These are phyloP conservation scores for Struthidea cinerea DNA, from an alignment of 2,113 vertebrate genomes.

Conservation along the genomic window DNA sequence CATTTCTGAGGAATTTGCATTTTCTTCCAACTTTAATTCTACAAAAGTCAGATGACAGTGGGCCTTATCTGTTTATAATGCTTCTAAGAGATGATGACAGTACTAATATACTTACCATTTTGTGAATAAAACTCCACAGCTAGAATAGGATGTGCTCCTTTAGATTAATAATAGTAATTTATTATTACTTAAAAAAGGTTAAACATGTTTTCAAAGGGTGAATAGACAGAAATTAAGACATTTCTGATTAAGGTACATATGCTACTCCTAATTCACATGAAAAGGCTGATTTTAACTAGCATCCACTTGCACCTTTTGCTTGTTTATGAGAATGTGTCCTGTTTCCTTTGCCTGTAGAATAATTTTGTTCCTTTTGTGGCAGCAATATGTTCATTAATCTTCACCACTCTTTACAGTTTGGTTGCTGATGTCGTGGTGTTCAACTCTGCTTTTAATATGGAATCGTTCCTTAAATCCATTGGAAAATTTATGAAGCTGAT, in stretches of 20 bases:
- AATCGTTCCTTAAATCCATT: conserved; percentile 90
- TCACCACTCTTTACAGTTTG: conserved; percentile 73
- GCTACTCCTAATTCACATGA: neutral
- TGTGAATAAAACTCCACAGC: neutral
- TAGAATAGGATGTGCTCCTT: neutral
- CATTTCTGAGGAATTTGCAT: neutral
- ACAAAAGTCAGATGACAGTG: neutral
- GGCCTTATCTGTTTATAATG: neutral
- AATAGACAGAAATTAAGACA: neutral
- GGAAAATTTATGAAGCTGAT: conserved; percentile 88
- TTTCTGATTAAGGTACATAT: neutral
- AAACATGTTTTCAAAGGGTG: neutral
- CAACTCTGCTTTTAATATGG: conserved; percentile 93
- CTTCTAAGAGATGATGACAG: neutral
- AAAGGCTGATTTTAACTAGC: neutral
- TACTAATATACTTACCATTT: neutral
- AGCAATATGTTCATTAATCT: neutral
- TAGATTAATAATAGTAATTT: neutral
- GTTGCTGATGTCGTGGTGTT: conserved; percentile 88
- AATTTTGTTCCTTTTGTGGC: neutral
- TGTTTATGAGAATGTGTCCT: neutral
- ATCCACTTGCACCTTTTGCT: neutral
- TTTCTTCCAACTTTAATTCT: neutral
- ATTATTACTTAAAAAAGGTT: neutral
- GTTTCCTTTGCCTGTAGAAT: neutral